Conservation (phyloP, 2,113 vertebrate genomes). For the Phodopus roborovskii region DNA sequence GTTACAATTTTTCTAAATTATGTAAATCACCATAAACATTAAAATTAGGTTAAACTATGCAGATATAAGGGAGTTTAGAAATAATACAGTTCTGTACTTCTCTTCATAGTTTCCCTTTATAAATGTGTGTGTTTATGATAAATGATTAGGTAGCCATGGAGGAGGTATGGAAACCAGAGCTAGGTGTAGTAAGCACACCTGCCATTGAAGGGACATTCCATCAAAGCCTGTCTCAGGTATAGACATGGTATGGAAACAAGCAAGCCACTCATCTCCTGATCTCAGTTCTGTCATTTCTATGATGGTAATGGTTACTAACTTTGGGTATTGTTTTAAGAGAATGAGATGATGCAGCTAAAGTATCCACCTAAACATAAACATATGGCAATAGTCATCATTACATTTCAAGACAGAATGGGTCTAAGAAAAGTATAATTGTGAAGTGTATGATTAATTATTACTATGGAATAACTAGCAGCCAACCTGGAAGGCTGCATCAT, state of each 20-base stretch:
- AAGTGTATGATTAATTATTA: not conserved
- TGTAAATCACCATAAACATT: constrained; percentile 8
- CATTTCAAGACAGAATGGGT: not conserved
- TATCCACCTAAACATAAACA: not conserved
- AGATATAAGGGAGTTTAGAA: not conserved
- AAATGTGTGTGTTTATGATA: not conserved
- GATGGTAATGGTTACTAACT: not conserved
- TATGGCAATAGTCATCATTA: not conserved
- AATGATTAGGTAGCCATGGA: not conserved
- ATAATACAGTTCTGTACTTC: not conserved
- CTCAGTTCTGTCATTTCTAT: not conserved
- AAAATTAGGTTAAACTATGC: not conserved
- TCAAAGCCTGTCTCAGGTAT: not conserved
- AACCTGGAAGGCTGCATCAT: not conserved
- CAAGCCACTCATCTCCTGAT: not conserved
- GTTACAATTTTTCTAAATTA: not conserved
- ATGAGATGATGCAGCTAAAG: not conserved
- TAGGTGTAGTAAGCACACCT: no score
- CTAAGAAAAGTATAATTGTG: not conserved
- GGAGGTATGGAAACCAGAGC: not conserved
- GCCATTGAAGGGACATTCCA: not conserved
- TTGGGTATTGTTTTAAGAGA: not conserved
- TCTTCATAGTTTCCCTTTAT: constrained; percentile 1
- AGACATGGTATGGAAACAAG: not conserved
- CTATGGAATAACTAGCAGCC: not conserved